These are phyloP conservation scores for Hypothenemus hampei DNA, from an alignment of 1,140 invertebrate species.

Conservation along the genomic window DNA sequence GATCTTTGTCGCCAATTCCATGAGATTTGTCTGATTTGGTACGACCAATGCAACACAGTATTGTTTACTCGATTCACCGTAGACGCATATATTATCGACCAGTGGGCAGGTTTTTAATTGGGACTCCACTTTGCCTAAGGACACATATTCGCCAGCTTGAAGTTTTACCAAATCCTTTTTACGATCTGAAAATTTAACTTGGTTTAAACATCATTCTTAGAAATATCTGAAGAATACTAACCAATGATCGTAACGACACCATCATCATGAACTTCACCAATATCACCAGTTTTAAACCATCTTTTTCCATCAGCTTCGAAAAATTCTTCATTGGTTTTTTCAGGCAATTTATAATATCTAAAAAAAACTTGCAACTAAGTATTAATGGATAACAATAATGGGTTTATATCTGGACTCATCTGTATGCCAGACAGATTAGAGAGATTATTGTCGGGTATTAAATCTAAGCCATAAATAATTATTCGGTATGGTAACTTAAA, in stretches of 20 bases:
- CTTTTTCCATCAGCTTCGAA: constrained; percentile 70
- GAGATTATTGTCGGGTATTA: too few species aligned
- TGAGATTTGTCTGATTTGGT: constrained; percentile 70
- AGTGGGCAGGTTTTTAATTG: constrained; percentile 88
- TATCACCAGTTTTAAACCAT: constrained; percentile 96
- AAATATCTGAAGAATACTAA: constrained; percentile 44
- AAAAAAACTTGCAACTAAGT: neutral
- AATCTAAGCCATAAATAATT: too few species aligned
- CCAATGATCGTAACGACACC: constrained; percentile 96
- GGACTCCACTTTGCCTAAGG: constrained; percentile 84
- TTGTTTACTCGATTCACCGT: constrained; percentile 78
- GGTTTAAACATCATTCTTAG: neutral
- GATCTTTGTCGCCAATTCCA: constrained; percentile 61
- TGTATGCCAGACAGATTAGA: too few species aligned
- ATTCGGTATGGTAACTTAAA: too few species aligned
- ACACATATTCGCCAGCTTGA: constrained; percentile 96
- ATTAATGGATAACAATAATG: too few species aligned
- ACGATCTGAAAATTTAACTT: constrained; percentile 61
- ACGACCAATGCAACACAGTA: constrained; percentile 89
- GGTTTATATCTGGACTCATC: too few species aligned
- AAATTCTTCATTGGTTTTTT: constrained; percentile 90
- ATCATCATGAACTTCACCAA: constrained; percentile 88
- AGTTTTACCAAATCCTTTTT: constrained; percentile 98
- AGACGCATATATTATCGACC: constrained; percentile 96
- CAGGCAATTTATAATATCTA: constrained; percentile 83